These are phyloP conservation scores for Triplophysa rosa DNA, from an alignment of 2,113 vertebrate genomes.

Conservation along the genomic window DNA sequence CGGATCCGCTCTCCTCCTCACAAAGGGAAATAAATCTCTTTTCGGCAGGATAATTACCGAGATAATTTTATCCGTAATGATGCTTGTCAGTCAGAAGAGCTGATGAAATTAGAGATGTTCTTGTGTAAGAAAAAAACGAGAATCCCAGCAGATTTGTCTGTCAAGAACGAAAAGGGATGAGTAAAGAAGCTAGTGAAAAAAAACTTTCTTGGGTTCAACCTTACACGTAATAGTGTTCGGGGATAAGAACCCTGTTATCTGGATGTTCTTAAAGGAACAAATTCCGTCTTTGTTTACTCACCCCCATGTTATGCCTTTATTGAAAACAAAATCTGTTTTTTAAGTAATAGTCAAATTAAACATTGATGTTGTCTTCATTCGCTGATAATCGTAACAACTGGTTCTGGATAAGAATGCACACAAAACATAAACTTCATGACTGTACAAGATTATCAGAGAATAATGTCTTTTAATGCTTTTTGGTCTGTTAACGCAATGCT, in stretches of 20 bases:
- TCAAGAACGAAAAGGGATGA: constrained; percentile 58
- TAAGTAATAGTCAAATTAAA: no score
- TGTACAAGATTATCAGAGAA: no score
- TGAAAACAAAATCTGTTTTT: no score
- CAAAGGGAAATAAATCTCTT: constrained; percentile 75
- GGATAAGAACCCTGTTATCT: background rate
- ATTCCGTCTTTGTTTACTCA: background rate
- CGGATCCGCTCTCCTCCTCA: constrained; percentile 55
- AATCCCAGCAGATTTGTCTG: constrained; percentile 63
- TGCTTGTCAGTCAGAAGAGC: constrained; percentile 74
- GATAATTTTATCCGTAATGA: constrained; percentile 80
- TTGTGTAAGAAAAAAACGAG: constrained; percentile 52
- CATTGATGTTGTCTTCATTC: no score
- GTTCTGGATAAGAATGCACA: no score
- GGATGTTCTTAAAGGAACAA: background rate
- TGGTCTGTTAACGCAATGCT: no score
- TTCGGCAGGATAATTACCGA: constrained; percentile 74
- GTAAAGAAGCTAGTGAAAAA: constrained; percentile 39
- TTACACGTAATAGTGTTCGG: constrained; percentile 3
- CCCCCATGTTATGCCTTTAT: no score
- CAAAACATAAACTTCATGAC: no score
- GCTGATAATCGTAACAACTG: no score
- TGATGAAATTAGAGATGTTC: constrained; percentile 74
- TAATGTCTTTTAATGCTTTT: no score
- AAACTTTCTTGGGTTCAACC: constrained; percentile 58